These are phyloP conservation scores for Xyrauchen texanus DNA, from an alignment of 2,113 vertebrate species.

Conservation along the genomic window DNA sequence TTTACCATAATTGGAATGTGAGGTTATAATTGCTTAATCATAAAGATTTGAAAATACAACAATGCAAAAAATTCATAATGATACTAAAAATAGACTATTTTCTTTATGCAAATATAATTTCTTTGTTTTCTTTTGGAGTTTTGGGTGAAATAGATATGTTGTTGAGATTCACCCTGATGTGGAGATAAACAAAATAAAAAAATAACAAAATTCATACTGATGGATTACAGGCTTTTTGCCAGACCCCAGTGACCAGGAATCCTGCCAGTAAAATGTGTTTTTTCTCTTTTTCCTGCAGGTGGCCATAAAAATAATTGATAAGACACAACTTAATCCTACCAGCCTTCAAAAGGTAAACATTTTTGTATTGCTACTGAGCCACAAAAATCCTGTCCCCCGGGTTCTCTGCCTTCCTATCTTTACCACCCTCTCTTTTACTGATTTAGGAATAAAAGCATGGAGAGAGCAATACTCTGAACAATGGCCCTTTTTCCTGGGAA, in stretches of 20 bases:
- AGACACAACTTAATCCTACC: constrained; percentile 57
- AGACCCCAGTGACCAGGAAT: background rate
- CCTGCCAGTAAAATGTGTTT: constrained; percentile 1
- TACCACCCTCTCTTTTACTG: background rate
- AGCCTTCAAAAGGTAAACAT: constrained; percentile 57
- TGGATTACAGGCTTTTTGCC: background rate
- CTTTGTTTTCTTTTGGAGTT: too few species aligned
- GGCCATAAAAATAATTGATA: constrained; percentile 58
- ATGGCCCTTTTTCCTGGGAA: background rate
- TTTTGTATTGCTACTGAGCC: constrained; percentile 4
- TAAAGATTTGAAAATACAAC: too few species aligned
- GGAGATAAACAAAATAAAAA: too few species aligned
- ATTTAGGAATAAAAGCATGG: background rate
- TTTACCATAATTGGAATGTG: too few species aligned
- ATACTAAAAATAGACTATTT: too few species aligned
- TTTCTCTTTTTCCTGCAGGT: constrained; percentile 44
- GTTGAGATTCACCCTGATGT: too few species aligned
- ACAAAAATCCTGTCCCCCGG: background rate
- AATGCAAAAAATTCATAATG: too few species aligned
- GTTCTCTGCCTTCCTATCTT: background rate
- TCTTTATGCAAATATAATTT: too few species aligned
- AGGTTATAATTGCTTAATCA: too few species aligned
- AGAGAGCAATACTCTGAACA: background rate
- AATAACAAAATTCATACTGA: background rate
- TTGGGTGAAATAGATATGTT: too few species aligned